A percentile compares a stretch with the other conserved stretches of the same genome.
Conservation (phyloP, 1,140 invertebrate species). For the Gyrodactylus salaris region DNA sequence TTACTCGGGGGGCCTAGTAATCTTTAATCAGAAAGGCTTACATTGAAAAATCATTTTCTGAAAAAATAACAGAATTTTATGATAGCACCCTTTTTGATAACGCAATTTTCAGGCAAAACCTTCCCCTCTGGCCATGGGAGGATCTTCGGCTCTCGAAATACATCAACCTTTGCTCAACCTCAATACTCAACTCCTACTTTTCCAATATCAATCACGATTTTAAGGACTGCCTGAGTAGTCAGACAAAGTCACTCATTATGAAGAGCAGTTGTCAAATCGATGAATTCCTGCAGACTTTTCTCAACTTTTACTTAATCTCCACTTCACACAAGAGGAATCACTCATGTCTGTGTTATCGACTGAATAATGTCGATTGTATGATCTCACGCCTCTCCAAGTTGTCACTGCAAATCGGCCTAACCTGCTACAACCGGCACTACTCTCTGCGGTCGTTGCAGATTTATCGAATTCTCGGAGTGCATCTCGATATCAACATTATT, state of each 20-base stretch:
- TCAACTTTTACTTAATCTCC: not conserved
- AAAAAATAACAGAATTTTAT: no score
- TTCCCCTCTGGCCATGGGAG: not conserved
- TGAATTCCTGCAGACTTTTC: not conserved
- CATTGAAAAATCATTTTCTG: no score
- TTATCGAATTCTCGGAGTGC: not conserved
- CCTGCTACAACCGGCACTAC: not conserved
- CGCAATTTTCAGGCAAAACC: not conserved
- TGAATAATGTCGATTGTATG: not conserved
- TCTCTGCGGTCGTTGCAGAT: not conserved
- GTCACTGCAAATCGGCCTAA: not conserved
- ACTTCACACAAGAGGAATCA: not conserved
- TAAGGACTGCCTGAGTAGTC: not conserved
- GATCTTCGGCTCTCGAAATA: not conserved
- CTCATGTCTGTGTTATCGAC: not conserved
- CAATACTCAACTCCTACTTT: not conserved
- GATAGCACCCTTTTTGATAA: no score
- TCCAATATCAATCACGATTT: not conserved
- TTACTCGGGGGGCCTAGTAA: no score
- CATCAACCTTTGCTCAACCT: not conserved
- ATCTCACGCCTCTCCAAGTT: not conserved
- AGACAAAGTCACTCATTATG: not conserved
- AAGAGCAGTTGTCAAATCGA: not conserved
- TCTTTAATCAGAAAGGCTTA: no score
- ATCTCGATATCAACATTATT: not conserved